Evolutionary conservation across 2,113 vertebrate species (phyloP), one percentile per base, ranked within the genome.

Genomic region (Hyaena hyaena): DNA sequence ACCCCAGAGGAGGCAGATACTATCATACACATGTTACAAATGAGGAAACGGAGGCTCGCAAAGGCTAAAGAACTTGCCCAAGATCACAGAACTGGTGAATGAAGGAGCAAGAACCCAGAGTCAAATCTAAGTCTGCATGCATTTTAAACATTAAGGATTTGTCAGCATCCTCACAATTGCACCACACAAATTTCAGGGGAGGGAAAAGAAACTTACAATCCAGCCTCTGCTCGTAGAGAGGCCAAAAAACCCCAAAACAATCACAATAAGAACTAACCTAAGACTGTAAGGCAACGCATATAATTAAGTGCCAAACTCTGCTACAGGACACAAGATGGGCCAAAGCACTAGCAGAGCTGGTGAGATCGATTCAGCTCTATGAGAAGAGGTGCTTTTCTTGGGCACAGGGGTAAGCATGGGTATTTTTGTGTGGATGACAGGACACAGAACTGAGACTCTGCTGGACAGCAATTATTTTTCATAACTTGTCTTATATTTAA

Each of bases 161-260:
- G 74, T 33, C 23, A 71, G 69, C 24, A 89, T 45, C 35, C 39
- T 93, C 82, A 95, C 80, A 93, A 79, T 9, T 82, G 4, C 65
- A 95, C 9, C 61, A 65, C 11, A 69, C 23, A 90, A 95, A 77
- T 61, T 55, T 69, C 1, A 45, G 19, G 87, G 66, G 33, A 74
- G 26, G 26, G 2, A 96, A 92, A 61, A 76, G 24, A 95, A 87
- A 45, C n/a, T 92, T 88, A 93, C 96, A 92, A 88, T 80, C 88
- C 0, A 71, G 58, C 39, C 53, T 95, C 65, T 94, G 69, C 65
- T 94, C 33, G 81, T 45, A 73, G 63, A 79, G 48, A 97, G 31
- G n/a, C 14, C 19, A 31, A 66, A 65, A 61, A 23, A 4, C n/a
- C 39, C 45, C 35, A 35, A 73, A 81, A 35, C n/a, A 76, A 83